Base-by-base conservation (phyloP, 2,113 vertebrate species). In the Poeciliopsis prolifica region DNA sequence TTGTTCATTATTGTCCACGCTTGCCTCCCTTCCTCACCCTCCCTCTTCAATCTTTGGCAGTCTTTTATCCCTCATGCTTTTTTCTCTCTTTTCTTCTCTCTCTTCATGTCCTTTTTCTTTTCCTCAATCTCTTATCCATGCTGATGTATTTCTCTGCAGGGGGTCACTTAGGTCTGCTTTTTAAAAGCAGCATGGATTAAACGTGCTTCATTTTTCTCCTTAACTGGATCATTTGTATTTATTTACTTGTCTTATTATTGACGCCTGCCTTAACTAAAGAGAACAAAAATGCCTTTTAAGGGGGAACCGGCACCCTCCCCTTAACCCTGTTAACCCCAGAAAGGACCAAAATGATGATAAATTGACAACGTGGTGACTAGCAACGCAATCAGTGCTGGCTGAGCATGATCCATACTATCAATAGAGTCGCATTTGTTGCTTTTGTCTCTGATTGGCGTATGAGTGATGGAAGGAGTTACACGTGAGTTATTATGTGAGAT, bases 171-270 rank as follows among this genome's bases (percentile, higher is more conserved):
- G 90, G 89, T 92, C 87, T 7, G 68, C 82, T 88, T 86, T 89
- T 91, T 77, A 89, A 89, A 93, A 87, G 82, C 84, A 80, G 77
- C 80, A 48, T 85, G 91, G 92, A 83, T 68, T 65, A 88, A 88
- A 79, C 75, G 87, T 75, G 75, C 84, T 84, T 92, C 92, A 94
- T 94, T 95, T 94, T 94, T 94, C 93, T 93, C 87, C 74, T 70
- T 94, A 94, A 93, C 89, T 93, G 92, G 89, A 91, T 93, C 94
- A 92, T 95, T 95, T 94, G 90, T 94, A 92, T 93, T 92, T 94
- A 94, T 95, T 94, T 94, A 86, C 87, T 90, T 67, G 84, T 72
- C 76, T 84, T 74, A 12, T 83, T 90, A 89, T 85, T 88, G 89
- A 90, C 82, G 84, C 89, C 84, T 84, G 88, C 90, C 88, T 89